These are phyloP conservation scores for Blomia tropicalis DNA, from an alignment of 2,888 invertebrate genomes.

Conservation along the genomic window DNA sequence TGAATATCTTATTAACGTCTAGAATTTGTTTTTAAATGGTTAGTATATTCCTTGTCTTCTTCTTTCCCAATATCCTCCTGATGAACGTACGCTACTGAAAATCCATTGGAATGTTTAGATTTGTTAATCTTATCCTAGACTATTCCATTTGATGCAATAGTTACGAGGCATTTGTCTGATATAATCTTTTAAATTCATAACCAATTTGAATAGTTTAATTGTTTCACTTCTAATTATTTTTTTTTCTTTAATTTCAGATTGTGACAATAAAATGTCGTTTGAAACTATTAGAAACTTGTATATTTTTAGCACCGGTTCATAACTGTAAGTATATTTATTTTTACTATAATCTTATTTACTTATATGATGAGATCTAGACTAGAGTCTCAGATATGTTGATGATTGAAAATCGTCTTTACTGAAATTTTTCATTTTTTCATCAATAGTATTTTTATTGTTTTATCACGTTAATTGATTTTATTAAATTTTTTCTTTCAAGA, in stretches of 20 bases:
- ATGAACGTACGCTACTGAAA: constrained; percentile 12
- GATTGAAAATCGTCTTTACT: constrained; percentile 16
- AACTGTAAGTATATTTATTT: background rate
- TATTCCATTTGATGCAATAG: background rate
- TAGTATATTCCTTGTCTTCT: background rate
- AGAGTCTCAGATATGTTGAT: constrained; percentile 12
- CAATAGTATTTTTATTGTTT: background rate
- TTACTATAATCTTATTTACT: background rate
- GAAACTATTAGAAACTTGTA: background rate
- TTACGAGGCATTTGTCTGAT: constrained; percentile 15
- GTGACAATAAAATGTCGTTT: background rate
- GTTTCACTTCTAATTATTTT: background rate
- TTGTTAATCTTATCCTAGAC: background rate
- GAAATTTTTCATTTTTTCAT: background rate
- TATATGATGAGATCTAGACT: constrained; percentile 12
- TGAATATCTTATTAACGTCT: background rate
- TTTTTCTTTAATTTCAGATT: background rate
- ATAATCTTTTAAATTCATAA: background rate
- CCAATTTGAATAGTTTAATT: background rate
- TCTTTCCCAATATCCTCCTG: background rate
- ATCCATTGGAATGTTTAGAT: background rate
- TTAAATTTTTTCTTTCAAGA: background rate
- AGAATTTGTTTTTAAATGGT: background rate
- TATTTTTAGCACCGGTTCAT: background rate
- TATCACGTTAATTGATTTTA: background rate